Evolutionary conservation across 2,797 vertebrate genomes (phyloP), one percentile per base, ranked within the genome.

Genomic region (Rhadinocentrus ornatus): DNA sequence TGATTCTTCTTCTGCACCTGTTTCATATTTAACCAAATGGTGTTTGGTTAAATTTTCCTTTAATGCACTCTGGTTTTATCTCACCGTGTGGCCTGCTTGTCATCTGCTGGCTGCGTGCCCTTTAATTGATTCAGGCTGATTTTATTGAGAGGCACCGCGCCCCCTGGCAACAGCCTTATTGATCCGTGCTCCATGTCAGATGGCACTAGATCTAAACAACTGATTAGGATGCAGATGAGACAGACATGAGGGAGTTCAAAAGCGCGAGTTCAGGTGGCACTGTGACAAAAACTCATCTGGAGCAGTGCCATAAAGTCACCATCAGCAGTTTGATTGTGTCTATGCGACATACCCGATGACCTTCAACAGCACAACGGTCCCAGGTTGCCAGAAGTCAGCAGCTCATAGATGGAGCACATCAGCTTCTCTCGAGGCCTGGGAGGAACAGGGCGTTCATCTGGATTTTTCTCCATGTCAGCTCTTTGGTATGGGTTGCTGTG

Each of bases 401-500:
- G 55, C 84, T 89, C 54, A 6, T 6, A 22, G 54, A 77, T 66
- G 61, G 80, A 69, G 69, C 78, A 65, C 86, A 80, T 84, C 87
- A 87, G 84, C 83, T 82, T 69, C 75, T 86, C 70, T 73, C 26
- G 37, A 44, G 63, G 71, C 66, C 66, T 61, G 50, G 62, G 69
- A 79, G 82, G 71, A 84, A 73, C 79, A 55, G 73, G 83, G 75
- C 63, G 71, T 88, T 87, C 77, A 78, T 88, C 82, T 82, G 86
- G 77, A 62, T 86, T 87, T 48, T 89, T 91, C 84, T 86, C 86
- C 86, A 77, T 41, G 90, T 93, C 91, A 93, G 92, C 92, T 78
- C 50, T 89, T 85, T 80, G 61, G 66, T 75, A 69, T 68, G 59
- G 70, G 70, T 46, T 34, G 57, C 73, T 64, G 80, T 85, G 82